Conservation (phyloP, 2,113 vertebrate genomes). For the Neomonachus schauinslandi region DNA sequence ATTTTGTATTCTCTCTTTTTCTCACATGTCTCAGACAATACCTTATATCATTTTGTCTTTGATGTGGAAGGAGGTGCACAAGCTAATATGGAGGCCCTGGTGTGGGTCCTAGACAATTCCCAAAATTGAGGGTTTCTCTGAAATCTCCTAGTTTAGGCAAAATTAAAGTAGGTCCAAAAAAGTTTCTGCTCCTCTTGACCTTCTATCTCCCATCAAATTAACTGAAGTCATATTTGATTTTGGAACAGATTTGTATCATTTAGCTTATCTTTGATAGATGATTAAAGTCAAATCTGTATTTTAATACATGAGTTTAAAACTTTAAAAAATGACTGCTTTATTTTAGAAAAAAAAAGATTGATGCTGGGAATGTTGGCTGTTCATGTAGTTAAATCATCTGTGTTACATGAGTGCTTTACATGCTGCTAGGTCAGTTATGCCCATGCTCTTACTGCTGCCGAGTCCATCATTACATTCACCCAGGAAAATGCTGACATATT, state of each 20-base stretch:
- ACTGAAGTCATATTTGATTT: background rate
- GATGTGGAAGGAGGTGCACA: background rate
- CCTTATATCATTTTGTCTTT: background rate
- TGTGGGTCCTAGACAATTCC: background rate
- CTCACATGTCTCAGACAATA: background rate
- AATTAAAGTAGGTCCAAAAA: background rate
- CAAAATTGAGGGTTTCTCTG: background rate
- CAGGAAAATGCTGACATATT: constrained; percentile 19
- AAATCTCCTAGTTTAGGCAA: background rate
- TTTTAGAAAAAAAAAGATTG: background rate
- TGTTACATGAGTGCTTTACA: background rate
- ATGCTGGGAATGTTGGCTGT: background rate
- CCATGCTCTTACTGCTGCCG: background rate
- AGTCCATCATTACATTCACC: background rate
- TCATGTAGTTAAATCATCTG: background rate
- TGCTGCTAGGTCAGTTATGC: background rate
- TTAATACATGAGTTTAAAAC: background rate
- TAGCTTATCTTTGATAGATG: background rate
- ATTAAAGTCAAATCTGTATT: background rate
- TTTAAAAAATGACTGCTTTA: background rate
- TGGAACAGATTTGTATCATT: background rate
- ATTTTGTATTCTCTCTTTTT: background rate
- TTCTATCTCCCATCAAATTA: background rate
- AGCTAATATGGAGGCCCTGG: background rate
- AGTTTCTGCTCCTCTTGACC: background rate